Base-by-base conservation (phyloP, 2,113 vertebrate genomes). In the Falcunculus frontatus region DNA sequence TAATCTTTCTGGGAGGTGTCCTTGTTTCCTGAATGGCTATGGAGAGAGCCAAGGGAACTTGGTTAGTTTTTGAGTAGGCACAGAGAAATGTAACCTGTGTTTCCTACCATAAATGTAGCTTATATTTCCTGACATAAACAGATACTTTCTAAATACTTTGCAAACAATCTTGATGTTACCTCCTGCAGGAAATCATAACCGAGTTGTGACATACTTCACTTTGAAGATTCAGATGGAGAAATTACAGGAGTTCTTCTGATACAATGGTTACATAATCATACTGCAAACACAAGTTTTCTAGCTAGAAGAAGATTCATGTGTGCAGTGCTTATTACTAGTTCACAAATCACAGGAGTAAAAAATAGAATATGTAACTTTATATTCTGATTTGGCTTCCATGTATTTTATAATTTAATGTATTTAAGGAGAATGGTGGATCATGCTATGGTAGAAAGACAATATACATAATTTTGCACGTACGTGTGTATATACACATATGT, bases 141-240 rank as follows among this genome's bases (percentile, higher is more conserved):
- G 18, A 42, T 82, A 29, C 22, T 82, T 91, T 44, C 27, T 62
- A 57, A 60, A 29, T 76, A 73, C 37, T 83, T 93, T 47, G 18
- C n/a, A 53, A 35, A 39, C 13, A 53, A 80, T 86, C 37, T 76
- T 7, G 6, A 41, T 63, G 14, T 72, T 91, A 30, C 16, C 53
- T 86, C 27, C 39, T 57, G 46, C n/a, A 59, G 55, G 67, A 94
- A 87, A 29, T 89, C 9, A 9, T 63, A 84, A 74, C 11, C 4
- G 11, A 69, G 21, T 50, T 89, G 44, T 87, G 75, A 76, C 35
- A 21, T 63, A 77, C 32, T 93, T 93, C 15, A 3, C 27, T 94
- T 79, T 69, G 78, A 91, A 85, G 64, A 69, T 85, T 91, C 21
- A 64, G 57, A 50, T 65, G 57, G 62, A 79, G 46, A 87, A 91